phyloP scores from a whole-genome alignment of 2,888 invertebrate genomes.

The Hipparchia semele region DNA sequence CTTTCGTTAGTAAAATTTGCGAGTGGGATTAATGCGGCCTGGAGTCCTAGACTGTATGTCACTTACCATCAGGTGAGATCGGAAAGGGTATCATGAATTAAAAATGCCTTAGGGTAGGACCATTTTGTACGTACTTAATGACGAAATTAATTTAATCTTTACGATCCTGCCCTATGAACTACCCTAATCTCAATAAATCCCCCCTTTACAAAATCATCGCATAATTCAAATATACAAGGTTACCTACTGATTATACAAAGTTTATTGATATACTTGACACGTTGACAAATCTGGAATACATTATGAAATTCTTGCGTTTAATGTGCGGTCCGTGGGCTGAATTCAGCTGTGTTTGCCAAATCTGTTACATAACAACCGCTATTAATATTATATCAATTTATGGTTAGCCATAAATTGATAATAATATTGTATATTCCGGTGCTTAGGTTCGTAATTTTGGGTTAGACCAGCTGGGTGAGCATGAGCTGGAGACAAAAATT shows the following conservation, averaged over 20 bases:
- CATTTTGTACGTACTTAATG: too few species aligned
- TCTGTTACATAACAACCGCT: slow-evolving; percentile 11
- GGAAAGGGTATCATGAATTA: too few species aligned
- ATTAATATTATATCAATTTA: slow-evolving; percentile 17
- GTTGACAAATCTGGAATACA: slow-evolving; percentile 9
- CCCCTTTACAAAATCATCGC: neutral
- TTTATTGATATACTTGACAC: slow-evolving; percentile 10
- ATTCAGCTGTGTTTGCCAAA: slow-evolving; percentile 10
- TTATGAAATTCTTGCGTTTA: slow-evolving; percentile 15
- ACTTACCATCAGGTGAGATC: too few species aligned
- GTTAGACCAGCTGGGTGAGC: too few species aligned
- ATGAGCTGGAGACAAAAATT: too few species aligned
- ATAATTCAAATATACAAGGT: slow-evolving; percentile 21
- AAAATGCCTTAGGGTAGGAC: too few species aligned
- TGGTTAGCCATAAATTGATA: slow-evolving; percentile 9
- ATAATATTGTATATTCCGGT: slow-evolving; percentile 5
- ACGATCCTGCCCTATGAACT: too few species aligned
- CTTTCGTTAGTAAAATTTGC: too few species aligned
- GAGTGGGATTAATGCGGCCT: too few species aligned
- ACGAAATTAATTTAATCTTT: too few species aligned
- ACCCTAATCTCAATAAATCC: neutral
- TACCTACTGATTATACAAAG: neutral
- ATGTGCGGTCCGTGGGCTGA: slow-evolving; percentile 12
- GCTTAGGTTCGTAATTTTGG: neutral
- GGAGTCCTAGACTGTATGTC: too few species aligned